phyloP scores from a whole-genome alignment of 2,888 invertebrate species.

The Diaprepes abbreviatus region DNA sequence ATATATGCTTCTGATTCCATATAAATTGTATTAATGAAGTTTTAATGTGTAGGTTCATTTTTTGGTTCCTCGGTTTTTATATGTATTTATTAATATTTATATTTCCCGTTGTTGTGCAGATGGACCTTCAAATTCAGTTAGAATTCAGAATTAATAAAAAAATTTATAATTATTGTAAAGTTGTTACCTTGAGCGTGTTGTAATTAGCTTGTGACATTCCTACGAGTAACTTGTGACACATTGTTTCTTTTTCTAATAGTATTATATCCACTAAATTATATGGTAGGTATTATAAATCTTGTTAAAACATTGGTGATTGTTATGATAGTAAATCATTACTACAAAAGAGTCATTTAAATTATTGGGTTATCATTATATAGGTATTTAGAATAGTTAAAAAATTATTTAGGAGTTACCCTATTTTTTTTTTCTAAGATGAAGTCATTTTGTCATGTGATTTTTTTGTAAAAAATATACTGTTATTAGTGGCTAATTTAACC shows the following conservation, averaged over 20 bases:
- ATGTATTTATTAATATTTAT: constrained; percentile 1
- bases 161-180: constrained; percentile 4
- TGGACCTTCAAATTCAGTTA: constrained; percentile 12
- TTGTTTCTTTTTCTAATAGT: constrained; percentile 8
- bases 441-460: too few relatives aligned
- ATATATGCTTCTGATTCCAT: too few relatives aligned
- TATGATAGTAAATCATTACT: not conserved
- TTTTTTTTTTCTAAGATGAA: too few relatives aligned
- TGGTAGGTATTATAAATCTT: not conserved
- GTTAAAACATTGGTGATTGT: constrained; percentile 1
- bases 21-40: too few relatives aligned
- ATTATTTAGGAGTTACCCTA: too few relatives aligned
- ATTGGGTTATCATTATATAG: too few relatives aligned
- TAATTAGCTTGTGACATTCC: constrained; percentile 15
- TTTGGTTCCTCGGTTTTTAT: not conserved
- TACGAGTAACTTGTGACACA: constrained; percentile 9
- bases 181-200: constrained; percentile 10
- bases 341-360: too few relatives aligned
- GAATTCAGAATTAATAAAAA: constrained; percentile 1
- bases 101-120: not conserved
- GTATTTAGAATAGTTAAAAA: too few relatives aligned
- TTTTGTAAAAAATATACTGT: too few relatives aligned
- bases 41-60: not conserved
- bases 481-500: too few relatives aligned
- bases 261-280: not conserved